Base-by-base conservation (phyloP, 2,888 invertebrate species). In the Volucella bombylans region DNA sequence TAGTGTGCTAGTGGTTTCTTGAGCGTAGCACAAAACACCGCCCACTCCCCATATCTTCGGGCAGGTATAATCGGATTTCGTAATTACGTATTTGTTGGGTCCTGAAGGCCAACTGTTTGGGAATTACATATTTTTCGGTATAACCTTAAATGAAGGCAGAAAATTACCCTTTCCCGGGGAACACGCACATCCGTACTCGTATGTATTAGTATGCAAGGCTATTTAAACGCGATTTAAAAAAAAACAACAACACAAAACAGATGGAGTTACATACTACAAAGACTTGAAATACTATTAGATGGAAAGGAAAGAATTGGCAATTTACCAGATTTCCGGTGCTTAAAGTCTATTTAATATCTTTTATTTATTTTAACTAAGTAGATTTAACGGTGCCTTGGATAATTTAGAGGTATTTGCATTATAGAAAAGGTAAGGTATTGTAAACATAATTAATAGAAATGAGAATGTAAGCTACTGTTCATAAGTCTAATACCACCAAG, bases 1-100 rank as follows among this genome's bases (percentile, higher is more conserved):
- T 88, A 89, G 90, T 90, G 89, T 90, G 88, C 59, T 65, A 59
- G 55, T 52, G 31, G 31, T 54, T 62, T 45, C 55, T 65, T 57
- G 14, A 67, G 55, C 18, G 57, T 12, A 41, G 47, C 47, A 31
- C 6, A 31, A 6, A 31, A 31, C 31, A 31, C 23, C n/a, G 8
- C 45, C n/a, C 43, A 38, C 41, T 65, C 76, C 23, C 15, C 61
- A n/a, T n/a, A 50, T 43, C 57, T 41, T 1, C 1, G n/a, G 50
- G 50, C 49, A 52, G 62, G 50, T 38, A 61, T 87, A 87, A 87
- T 87, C 87, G 86, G 87, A 87, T 87, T 87, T 64, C 38, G 68
- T 73, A 55, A 78, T 82, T 74, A 74, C 14, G 47, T 71, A 80
- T 80, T 74, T 80, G 73, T 78, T 69, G 69, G 64, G 72, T 64